Conservation (phyloP, 2,797 vertebrate species). For the Adrianichthys oophorus region DNA sequence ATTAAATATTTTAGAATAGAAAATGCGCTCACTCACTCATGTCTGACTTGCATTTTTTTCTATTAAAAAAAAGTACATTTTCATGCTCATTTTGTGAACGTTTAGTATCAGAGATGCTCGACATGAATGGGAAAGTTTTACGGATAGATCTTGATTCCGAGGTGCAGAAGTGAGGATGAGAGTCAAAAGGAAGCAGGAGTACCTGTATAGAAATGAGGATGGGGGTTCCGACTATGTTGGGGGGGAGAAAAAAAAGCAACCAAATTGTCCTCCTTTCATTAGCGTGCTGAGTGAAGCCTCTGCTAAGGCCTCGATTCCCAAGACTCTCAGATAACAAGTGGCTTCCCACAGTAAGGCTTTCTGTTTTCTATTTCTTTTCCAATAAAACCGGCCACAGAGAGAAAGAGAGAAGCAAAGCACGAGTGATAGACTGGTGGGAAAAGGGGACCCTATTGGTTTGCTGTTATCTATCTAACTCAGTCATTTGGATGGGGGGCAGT, state of each 20-base stretch:
- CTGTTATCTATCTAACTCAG: slow-evolving; percentile 79
- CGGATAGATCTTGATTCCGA: slow-evolving; percentile 6
- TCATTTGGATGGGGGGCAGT: slow-evolving; percentile 58
- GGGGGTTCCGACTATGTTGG: slow-evolving; percentile 78
- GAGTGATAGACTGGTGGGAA: slow-evolving; percentile 73
- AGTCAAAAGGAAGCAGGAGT: slow-evolving; percentile 43
- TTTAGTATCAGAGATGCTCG: too few species aligned
- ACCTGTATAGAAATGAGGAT: slow-evolving; percentile 65
- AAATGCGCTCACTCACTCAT: too few species aligned
- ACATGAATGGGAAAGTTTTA: too few species aligned
- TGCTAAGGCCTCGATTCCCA: slow-evolving; percentile 92
- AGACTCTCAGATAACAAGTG: slow-evolving; percentile 95
- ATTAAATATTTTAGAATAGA: too few species aligned
- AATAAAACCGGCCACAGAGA: slow-evolving; percentile 74
- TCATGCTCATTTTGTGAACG: too few species aligned
- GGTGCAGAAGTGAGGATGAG: slow-evolving; percentile 28
- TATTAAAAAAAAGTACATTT: too few species aligned
- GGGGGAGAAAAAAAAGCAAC: slow-evolving; percentile 79
- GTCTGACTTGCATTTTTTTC: too few species aligned
- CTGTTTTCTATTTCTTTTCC: slow-evolving; percentile 83
- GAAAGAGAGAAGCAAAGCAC: slow-evolving; percentile 50
- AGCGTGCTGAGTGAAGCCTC: slow-evolving; percentile 96
- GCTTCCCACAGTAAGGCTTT: slow-evolving; percentile 85
- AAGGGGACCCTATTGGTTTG: slow-evolving; percentile 76
- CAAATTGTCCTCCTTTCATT: slow-evolving; percentile 97